phyloP scores from a whole-genome alignment of 2,888 invertebrate species.

The Drosophila kambysellisi region DNA sequence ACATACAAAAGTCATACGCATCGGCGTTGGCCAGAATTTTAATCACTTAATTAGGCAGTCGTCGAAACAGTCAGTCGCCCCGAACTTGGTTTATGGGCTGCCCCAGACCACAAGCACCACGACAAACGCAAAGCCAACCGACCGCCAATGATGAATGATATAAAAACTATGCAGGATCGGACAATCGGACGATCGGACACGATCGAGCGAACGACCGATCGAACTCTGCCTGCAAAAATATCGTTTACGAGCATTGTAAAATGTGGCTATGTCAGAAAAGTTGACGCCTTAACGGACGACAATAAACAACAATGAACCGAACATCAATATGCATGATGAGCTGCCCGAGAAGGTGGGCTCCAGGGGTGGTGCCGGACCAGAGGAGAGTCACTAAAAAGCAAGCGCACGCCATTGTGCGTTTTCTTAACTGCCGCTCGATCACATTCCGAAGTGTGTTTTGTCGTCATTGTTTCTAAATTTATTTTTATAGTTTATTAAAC shows the following conservation, averaged over 20 bases:
- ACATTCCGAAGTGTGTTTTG: slow-evolving; percentile 78
- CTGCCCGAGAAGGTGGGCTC: slow-evolving; percentile 23
- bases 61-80: slow-evolving; percentile 33
- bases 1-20: slow-evolving; percentile 85
- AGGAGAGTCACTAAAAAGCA: slow-evolving; percentile 24
- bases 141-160: slow-evolving; percentile 57
- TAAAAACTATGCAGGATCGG: slow-evolving; percentile 64
- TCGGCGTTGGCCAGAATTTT: slow-evolving; percentile 83
- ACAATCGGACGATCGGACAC: slow-evolving; percentile 29
- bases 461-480: slow-evolving; percentile 78
- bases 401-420: slow-evolving; percentile 76
- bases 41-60: slow-evolving; percentile 83
- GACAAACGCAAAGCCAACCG: slow-evolving; percentile 7
- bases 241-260: slow-evolving; percentile 61
- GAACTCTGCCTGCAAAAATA: slow-evolving; percentile 60
- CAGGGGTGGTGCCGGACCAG: background rate
- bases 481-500: slow-evolving; percentile 82
- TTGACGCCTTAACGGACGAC: slow-evolving; percentile 68
- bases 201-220: slow-evolving; percentile 28
- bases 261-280: slow-evolving; percentile 65
- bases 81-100: slow-evolving; percentile 52
- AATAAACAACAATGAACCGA: slow-evolving; percentile 70
- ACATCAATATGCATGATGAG: slow-evolving; percentile 79
- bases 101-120: slow-evolving; percentile 35
- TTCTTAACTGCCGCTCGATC: slow-evolving; percentile 67